These are phyloP conservation scores for Psococerastis gibbosa DNA, from an alignment of 2,888 invertebrate species.

Conservation along the genomic window DNA sequence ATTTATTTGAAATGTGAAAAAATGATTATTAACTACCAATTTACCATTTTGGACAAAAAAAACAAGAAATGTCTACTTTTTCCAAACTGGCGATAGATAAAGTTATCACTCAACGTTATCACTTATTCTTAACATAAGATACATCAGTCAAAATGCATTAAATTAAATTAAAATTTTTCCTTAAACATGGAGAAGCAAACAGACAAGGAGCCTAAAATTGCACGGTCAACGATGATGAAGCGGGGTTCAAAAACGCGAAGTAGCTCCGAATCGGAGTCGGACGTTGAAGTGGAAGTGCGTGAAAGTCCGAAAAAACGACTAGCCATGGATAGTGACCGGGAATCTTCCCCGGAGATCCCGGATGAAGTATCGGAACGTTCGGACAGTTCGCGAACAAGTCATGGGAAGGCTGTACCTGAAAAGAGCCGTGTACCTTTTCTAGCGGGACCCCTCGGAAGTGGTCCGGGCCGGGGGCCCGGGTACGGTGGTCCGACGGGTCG, in stretches of 20 bases:
- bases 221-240: neutral
- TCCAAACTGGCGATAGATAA: too few species aligned
- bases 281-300: neutral
- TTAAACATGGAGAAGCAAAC: neutral
- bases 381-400: neutral
- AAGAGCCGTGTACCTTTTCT: constrained; percentile 4
- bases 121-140: too few species aligned
- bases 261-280: neutral
- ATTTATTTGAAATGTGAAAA: too few species aligned
- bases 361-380: constrained; percentile 7
- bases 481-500: neutral
- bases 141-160: too few species aligned
- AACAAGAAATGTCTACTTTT: too few species aligned
- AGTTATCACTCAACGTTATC: too few species aligned
- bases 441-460: neutral
- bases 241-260: neutral
- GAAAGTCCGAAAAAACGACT: neutral
- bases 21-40: too few species aligned
- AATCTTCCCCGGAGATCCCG: constrained; percentile 3
- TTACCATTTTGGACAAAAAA: too few species aligned
- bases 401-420: neutral
- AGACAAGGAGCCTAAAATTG: too few species aligned
- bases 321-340: neutral
- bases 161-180: too few species aligned
- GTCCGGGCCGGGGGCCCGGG: constrained; percentile 1